These are phyloP conservation scores for Ibycter americanus DNA, from an alignment of 2,797 vertebrate species.

Conservation along the genomic window DNA sequence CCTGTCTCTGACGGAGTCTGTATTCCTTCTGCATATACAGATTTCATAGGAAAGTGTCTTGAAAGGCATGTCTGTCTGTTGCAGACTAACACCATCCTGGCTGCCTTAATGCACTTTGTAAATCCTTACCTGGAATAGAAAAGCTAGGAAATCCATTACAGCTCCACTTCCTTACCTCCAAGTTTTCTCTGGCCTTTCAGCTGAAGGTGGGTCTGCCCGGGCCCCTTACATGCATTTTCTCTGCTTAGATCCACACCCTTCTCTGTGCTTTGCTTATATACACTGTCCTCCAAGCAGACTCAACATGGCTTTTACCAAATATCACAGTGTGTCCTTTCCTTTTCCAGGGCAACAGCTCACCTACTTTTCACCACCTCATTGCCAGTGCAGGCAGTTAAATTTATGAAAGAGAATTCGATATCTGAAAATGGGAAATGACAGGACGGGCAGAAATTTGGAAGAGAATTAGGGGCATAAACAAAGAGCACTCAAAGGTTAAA, in stretches of 20 bases:
- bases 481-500: background rate
- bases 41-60: background rate
- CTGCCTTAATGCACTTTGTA: background rate
- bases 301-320: background rate
- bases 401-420: background rate
- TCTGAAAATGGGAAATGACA: background rate
- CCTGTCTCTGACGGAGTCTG: background rate
- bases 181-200: background rate
- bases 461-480: background rate
- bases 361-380: rapidly evolving
- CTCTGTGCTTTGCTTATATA: background rate
- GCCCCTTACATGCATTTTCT: background rate
- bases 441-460: background rate
- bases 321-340: background rate
- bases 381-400: background rate
- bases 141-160: background rate
- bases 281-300: background rate
- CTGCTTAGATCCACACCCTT: background rate
- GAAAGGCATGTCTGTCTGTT: background rate
- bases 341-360: background rate
- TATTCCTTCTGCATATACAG: background rate
- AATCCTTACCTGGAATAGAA: background rate
- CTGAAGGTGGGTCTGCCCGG: background rate
- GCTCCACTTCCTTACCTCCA: background rate
- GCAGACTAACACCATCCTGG: background rate